These are phyloP conservation scores for Tenthredo livida DNA, from an alignment of 2,888 invertebrate genomes.

Conservation along the genomic window DNA sequence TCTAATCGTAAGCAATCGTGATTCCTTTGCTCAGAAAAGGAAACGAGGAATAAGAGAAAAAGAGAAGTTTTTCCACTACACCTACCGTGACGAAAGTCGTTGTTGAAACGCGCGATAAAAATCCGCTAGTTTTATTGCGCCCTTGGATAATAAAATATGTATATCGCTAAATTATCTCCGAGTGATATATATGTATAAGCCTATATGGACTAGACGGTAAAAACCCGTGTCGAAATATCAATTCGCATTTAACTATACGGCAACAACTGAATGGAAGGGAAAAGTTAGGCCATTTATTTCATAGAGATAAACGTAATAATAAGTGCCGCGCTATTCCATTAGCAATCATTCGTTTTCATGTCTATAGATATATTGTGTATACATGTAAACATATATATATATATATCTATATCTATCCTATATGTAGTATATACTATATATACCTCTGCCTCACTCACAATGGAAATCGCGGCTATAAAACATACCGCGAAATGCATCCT, in stretches of 20 bases:
- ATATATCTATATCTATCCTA: not conserved
- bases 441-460: not conserved
- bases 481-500: slow-evolving; percentile 16
- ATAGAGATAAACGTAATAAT: slow-evolving; percentile 16
- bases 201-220: not conserved
- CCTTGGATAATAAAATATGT: not conserved
- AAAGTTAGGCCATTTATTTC: slow-evolving; percentile 25
- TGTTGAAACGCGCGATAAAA: slow-evolving; percentile 22
- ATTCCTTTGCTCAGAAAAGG: slow-evolving; percentile 14
- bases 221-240: slow-evolving; percentile 29
- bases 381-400: not conserved
- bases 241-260: slow-evolving; percentile 20
- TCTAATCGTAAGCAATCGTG: slow-evolving; percentile 48
- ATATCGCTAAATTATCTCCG: not conserved
- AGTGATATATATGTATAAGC: not conserved
- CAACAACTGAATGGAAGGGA: not conserved
- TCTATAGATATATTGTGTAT: not conserved
- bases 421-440: not conserved
- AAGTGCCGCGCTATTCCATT: slow-evolving; percentile 37
- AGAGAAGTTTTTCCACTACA: not conserved
- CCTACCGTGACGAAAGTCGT: slow-evolving; percentile 42
- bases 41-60: not conserved
- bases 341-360: slow-evolving; percentile 43
- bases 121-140: slow-evolving; percentile 13
- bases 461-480: not conserved